These are phyloP conservation scores for Ptychadena robeensis DNA, from an alignment of 2,797 vertebrate genomes.

Conservation along the genomic window DNA sequence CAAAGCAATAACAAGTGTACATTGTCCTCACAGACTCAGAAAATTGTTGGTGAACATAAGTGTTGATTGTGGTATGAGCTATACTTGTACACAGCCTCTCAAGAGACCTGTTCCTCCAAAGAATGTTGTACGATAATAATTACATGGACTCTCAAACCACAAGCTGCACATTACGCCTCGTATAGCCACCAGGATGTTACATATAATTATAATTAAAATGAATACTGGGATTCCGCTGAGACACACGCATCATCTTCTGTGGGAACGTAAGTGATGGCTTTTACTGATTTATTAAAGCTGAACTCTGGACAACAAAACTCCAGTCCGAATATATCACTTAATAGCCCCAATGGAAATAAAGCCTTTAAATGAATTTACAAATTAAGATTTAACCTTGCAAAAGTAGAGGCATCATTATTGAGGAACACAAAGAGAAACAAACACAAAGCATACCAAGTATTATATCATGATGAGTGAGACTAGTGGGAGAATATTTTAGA, in stretches of 20 bases:
- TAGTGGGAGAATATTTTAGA: too few relatives aligned
- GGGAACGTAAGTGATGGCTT: not conserved
- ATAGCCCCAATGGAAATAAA: too few relatives aligned
- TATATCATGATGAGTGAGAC: too few relatives aligned
- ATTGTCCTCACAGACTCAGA: not conserved
- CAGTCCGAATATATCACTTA: too few relatives aligned
- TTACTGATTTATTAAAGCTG: not conserved
- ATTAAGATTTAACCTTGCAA: too few relatives aligned
- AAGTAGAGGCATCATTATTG: too few relatives aligned
- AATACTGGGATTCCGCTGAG: not conserved
- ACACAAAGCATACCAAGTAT: too few relatives aligned
- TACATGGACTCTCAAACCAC: constrained; percentile 14
- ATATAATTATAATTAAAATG: constrained; percentile 15
- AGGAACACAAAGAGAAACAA: too few relatives aligned
- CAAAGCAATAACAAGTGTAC: not conserved
- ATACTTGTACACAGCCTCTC: not conserved
- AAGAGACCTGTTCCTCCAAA: not conserved
- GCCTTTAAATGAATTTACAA: too few relatives aligned
- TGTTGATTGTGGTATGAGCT: not conserved
- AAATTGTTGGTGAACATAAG: not conserved
- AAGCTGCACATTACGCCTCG: constrained; percentile 23
- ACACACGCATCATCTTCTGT: not conserved
- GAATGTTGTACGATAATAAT: constrained; percentile 24
- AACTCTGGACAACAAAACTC: not conserved
- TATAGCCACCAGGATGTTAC: not conserved